Evolutionary conservation across 1,140 invertebrate genomes (phyloP).

Genomic region (Drosophila rhopaloa): DNA sequence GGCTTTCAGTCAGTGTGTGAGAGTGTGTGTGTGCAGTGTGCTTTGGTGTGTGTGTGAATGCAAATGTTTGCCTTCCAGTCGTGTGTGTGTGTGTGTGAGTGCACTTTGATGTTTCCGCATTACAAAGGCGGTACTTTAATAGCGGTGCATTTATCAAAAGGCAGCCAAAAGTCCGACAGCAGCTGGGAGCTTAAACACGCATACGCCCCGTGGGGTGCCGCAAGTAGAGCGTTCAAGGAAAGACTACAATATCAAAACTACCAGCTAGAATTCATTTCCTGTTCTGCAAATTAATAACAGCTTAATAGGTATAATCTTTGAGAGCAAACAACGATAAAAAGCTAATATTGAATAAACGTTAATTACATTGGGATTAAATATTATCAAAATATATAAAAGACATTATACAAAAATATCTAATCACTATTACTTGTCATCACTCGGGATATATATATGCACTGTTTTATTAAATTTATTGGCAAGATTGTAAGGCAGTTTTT

Average conservation of each 20-base stretch:
- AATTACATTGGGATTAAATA: too few species aligned
- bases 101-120: constrained; percentile 76
- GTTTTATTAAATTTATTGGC: too few species aligned
- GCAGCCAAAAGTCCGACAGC: constrained; percentile 65
- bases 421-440: too few species aligned
- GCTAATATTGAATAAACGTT: too few species aligned
- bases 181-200: constrained; percentile 69
- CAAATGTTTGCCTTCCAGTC: constrained; percentile 55
- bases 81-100: constrained; percentile 52
- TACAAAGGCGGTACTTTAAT: constrained; percentile 78
- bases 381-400: too few species aligned
- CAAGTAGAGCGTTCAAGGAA: neutral
- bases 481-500: too few species aligned
- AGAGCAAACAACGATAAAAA: neutral
- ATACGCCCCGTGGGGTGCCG: constrained; percentile 65
- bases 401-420: too few species aligned
- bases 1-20: constrained; percentile 57
- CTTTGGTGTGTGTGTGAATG: constrained; percentile 48
- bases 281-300: neutral
- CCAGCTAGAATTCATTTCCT: neutral
- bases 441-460: too few species aligned
- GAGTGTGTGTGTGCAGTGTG: constrained; percentile 10
- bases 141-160: constrained; percentile 69
- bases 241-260: neutral
- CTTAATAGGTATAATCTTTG: neutral